These are phyloP conservation scores for Heliocidaris erythrogramma DNA, from an alignment of 35 echinoderm and acorn worm genomes.

Conservation along the genomic window DNA sequence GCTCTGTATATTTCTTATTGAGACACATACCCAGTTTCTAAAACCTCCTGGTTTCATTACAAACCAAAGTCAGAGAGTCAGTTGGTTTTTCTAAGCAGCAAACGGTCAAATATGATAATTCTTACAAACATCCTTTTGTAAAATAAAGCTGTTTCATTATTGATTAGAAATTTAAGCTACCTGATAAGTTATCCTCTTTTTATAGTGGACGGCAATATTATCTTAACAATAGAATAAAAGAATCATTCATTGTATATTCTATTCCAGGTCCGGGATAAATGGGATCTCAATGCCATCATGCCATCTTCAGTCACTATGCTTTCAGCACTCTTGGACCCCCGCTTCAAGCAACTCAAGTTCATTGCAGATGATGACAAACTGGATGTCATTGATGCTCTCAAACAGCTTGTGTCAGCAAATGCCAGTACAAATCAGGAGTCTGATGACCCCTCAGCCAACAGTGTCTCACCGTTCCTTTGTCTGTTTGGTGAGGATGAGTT, in stretches of 20 bases:
- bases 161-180: too few species aligned
- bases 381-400: constrained; percentile 44
- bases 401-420: constrained; percentile 31
- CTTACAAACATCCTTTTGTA: too few species aligned
- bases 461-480: constrained; percentile 37
- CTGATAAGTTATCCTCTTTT: too few species aligned
- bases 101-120: too few species aligned
- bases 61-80: too few species aligned
- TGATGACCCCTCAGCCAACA: not conserved
- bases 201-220: too few species aligned
- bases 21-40: too few species aligned
- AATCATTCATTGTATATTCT: not conserved
- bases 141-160: too few species aligned
- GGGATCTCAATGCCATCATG: constrained; percentile 43
- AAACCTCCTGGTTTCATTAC: too few species aligned
- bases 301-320: constrained; percentile 46
- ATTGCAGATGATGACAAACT: constrained; percentile 41
- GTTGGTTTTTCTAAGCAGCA: too few species aligned
- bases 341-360: constrained; percentile 48
- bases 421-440: not conserved
- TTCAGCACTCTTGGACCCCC: constrained; percentile 34
- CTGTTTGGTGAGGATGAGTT: constrained; percentile 45
- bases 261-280: constrained; percentile 25
- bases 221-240: too few species aligned
- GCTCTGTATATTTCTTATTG: too few species aligned